Base-by-base conservation (phyloP, 53 echinoderm and acorn worm genomes). In the Temnopleurus reevesii region DNA sequence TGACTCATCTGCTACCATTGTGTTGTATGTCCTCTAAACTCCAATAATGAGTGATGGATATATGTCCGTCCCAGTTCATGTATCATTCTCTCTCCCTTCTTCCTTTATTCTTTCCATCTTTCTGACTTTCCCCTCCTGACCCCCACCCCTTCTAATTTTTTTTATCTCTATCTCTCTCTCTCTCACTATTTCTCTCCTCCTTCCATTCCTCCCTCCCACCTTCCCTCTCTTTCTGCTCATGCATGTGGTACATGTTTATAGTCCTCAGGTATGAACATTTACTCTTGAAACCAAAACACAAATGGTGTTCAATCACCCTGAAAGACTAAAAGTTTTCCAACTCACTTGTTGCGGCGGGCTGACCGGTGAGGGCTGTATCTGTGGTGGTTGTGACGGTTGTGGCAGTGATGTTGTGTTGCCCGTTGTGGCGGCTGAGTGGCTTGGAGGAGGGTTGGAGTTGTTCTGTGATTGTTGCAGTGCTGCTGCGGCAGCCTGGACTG, bases 401-500 rank as follows among this genome's bases (percentile, higher is more conserved):
- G 89, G 51, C 44, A 61, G 86, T 38, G 77, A 53, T 31, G 89
- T 36, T 33, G 76, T 66, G 7, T 54, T 51, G 12, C 60, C 27
- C 1, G 59, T 33, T 5, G 85, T 59, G 18, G 41, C 34, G 13
- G 6, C 53, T 1, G 65, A 46, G 36, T 59, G 86, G 61, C 61
- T 59, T 5, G 88, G 66, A 1, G 86, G 61, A 46, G 85, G 59
- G 61, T 45, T 85, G 29, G 85, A 85, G 88, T 87, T 87, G 88
- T 65, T 87, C 66, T 87, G 88, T 46, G 65, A 71, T 66, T 95
- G 95, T 49, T 93, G 93, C 41, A 93, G 54, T 30, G 93, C 93
- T 57, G 93, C 93, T 76, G 96, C 91, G 7, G 96, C 92, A 66
- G 96, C 92, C 59, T 95, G 93, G 43, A 95, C 93, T 18, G 94